Evolutionary conservation across 2,888 invertebrate genomes (phyloP).

Genomic region (Cynaeus angustus): DNA sequence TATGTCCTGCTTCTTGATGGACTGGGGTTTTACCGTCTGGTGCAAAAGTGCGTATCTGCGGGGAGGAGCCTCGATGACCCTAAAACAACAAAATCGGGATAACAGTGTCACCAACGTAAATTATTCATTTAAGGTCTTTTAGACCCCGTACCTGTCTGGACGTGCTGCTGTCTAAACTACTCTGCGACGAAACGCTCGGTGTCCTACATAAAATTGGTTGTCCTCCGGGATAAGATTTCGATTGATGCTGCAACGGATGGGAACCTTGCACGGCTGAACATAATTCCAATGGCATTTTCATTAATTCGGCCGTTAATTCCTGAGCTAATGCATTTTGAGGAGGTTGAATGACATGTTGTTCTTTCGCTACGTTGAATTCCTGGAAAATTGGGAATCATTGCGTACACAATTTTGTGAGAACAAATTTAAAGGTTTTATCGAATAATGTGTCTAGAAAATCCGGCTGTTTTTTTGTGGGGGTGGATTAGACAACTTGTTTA

Average conservation of each 20-base stretch:
- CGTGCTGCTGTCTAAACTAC: constrained; percentile 85
- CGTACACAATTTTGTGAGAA: no score
- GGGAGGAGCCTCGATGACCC: constrained; percentile 87
- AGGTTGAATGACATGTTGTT: constrained; percentile 78
- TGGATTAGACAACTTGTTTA: no score
- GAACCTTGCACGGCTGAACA: constrained; percentile 72
- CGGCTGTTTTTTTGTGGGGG: no score
- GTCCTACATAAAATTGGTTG: constrained; percentile 82
- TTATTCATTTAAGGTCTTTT: constrained; percentile 8
- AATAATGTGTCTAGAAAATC: no score
- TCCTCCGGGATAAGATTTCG: constrained; percentile 76
- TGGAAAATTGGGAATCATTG: constrained; percentile 66
- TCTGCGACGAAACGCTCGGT: constrained; percentile 88
- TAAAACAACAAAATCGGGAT: constrained; percentile 60
- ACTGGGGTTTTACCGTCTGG: constrained; percentile 82
- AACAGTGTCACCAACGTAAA: neutral
- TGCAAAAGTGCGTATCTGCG: constrained; percentile 88
- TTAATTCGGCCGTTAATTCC: constrained; percentile 67
- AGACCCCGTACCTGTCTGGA: constrained; percentile 64
- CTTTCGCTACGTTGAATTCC: constrained; percentile 80
- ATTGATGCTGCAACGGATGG: constrained; percentile 80
- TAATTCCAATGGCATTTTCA: constrained; percentile 74
- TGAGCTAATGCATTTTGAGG: constrained; percentile 71
- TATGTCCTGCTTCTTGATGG: constrained; percentile 66
- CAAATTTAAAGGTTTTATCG: no score